These are phyloP conservation scores for Gymnobelideus leadbeateri DNA, from an alignment of 2,113 vertebrate genomes.

Conservation along the genomic window DNA sequence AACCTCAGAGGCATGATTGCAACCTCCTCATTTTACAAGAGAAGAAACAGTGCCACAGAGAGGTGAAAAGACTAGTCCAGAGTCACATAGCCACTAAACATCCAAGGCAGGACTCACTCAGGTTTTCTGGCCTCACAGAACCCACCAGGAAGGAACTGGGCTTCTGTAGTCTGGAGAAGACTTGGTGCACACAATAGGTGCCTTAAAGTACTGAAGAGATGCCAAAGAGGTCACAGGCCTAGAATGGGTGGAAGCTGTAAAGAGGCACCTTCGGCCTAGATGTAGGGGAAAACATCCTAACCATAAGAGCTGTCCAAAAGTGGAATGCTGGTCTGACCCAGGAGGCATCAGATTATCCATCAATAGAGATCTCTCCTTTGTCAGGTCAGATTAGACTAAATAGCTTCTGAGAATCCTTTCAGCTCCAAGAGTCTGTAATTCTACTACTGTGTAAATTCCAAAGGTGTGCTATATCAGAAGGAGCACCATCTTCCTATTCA, in stretches of 20 bases:
- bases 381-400: background rate
- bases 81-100: rapidly evolving
- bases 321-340: background rate
- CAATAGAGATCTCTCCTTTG: background rate
- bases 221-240: too few species aligned
- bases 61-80: background rate
- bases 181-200: background rate
- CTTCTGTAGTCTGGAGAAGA: background rate
- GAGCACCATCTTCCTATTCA: rapidly evolving
- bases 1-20: background rate
- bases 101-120: background rate
- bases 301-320: background rate
- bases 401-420: background rate
- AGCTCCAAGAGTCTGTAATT: background rate
- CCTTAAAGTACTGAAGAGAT: background rate
- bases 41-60: background rate
- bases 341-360: background rate
- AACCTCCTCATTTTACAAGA: background rate
- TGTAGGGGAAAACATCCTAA: background rate
- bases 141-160: background rate
- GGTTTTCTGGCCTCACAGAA: background rate
- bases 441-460: background rate
- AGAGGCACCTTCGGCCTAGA: background rate
- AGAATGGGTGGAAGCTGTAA: too few species aligned
- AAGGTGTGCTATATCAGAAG: background rate